Base-by-base conservation (phyloP, 1,140 invertebrate species). In the Zaprionus camerounensis region DNA sequence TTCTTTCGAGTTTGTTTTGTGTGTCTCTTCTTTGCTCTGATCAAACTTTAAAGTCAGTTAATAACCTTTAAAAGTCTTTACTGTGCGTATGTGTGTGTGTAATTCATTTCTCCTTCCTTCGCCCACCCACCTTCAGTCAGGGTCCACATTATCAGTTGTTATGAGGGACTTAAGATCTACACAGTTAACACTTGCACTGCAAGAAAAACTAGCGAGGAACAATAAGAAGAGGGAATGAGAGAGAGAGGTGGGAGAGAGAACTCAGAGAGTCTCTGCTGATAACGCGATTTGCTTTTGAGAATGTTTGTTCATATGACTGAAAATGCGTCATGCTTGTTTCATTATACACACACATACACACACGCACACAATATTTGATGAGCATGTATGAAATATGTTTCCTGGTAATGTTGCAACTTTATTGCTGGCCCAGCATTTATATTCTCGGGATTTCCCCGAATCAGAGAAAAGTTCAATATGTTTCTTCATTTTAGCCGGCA, bases 31-130 rank as follows among this genome's bases (percentile, higher is more conserved):
- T 67, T 12, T 51, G 22, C 20, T 53, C 11, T 12, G 53, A 7
- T 57, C 41, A 24, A 53, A 46, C n/a, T 46, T 46, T 46, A 46
- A 82, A 79, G 34, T 55, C 76, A 53, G 44, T 46, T 80, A 78
- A 78, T 78, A 84, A 84, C 81, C 77, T 74, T 63, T 68, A 78
- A 84, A 84, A 59, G 64, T 31, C 57, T 77, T 68, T 55, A 62
- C 7, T 66, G 15, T 38, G 3, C 49, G 28, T 44, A 28, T 15
- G 36, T 20, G 57, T 51, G 20, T 28, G 44, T 41, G 31, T 71
- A 71, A 76, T 71, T 62, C 53, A 58, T 64, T 71, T 71, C 20
- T 51, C 12, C 34, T 46, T 15, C 9, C 55, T 24, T 41, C 58
- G 31, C 41, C 17, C n/a, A 15, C 44, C 5, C 9, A 13, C 17